Evolutionary conservation across 2,797 vertebrate genomes (phyloP), one percentile per base, ranked within the genome.

Genomic region (Arrhamphus sclerolepis): DNA sequence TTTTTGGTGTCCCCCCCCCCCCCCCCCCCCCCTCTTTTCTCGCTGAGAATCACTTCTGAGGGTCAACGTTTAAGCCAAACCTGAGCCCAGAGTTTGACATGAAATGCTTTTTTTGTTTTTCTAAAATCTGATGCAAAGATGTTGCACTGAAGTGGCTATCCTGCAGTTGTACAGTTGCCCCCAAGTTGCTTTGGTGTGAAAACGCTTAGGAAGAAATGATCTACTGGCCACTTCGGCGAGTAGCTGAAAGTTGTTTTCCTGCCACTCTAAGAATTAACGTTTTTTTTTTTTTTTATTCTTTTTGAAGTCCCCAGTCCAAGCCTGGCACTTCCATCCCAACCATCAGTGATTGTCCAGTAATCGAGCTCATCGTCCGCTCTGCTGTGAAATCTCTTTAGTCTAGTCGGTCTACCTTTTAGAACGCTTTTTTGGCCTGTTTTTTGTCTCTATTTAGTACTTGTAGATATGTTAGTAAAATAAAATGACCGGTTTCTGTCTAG

Each of bases 91-190:
- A 49, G 62, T 73, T 81, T 77, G 68, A 81, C 62, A 24, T n/a
- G 6, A 65, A 58, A 58, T 29, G 72, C 52, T 63, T 68, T 56
- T 11, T 63, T 65, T 61, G 1, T 24, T 71, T 68, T 69, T 70
- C 26, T 57, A 60, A 70, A 62, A 41, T 40, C 34, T 29, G 78
- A 87, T 62, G 75, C 80, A 66, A 63, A 73, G 67, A 50, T 46
- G 75, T 90, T 90, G 85, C 89, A 90, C 88, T 89, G 80, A 81
- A 68, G 70, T 63, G 83, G 83, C 75, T 59, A 46, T 70, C 71
- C 76, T 79, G 77, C 75, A 66, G 46, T 21, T 19, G 55, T 53
- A 3, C 66, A 79, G 56, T 63, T 50, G 61, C 38, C 5, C 60
- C 65, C 61, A n/a, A 16, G 67, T 21, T 73, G 43, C 58, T 28